A percentile compares a stretch with the other conserved stretches of the same genome.
Conservation (phyloP, 2,113 vertebrate species). For the Spermophilus dauricus region DNA sequence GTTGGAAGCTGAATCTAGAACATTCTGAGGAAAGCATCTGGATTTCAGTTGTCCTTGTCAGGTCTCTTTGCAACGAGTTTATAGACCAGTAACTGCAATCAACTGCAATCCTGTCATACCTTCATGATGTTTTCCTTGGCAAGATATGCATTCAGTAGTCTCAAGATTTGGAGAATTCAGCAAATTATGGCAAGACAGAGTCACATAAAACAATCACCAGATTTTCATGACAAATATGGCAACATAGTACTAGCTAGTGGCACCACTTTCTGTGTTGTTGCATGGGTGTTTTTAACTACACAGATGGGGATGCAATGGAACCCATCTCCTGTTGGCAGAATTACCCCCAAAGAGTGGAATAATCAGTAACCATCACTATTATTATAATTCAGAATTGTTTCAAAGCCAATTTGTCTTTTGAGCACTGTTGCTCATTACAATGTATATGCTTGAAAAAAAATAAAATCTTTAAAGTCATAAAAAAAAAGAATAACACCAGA, state of each 20-base stretch:
- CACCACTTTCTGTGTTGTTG: conserved; percentile 26
- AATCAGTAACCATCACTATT: conserved; percentile 76
- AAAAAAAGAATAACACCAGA: no score
- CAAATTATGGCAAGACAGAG: conserved; percentile 27
- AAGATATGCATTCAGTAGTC: conserved; percentile 35
- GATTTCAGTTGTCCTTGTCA: background rate
- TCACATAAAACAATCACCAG: background rate
- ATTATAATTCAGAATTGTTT: conserved; percentile 59
- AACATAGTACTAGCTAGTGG: conserved; percentile 49
- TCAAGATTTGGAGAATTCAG: conserved; percentile 50
- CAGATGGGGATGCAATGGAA: conserved; percentile 93
- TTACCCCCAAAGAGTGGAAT: conserved; percentile 93
- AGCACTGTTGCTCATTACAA: conserved; percentile 69
- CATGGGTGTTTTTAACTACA: conserved; percentile 82
- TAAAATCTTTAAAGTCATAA: conserved; percentile 55
- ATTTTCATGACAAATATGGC: conserved; percentile 79
- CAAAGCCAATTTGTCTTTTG: conserved; percentile 16
- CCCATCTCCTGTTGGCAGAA: conserved; percentile 93
- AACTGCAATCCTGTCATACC: background rate
- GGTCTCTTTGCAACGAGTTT: background rate
- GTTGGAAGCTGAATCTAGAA: no score
- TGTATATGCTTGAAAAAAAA: conserved; percentile 84
- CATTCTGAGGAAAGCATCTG: no score
- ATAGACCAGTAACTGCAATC: background rate
- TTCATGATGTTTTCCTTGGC: conserved; percentile 69